These are phyloP conservation scores for Dryobota labecula DNA, from an alignment of 2,888 invertebrate species.

Conservation along the genomic window DNA sequence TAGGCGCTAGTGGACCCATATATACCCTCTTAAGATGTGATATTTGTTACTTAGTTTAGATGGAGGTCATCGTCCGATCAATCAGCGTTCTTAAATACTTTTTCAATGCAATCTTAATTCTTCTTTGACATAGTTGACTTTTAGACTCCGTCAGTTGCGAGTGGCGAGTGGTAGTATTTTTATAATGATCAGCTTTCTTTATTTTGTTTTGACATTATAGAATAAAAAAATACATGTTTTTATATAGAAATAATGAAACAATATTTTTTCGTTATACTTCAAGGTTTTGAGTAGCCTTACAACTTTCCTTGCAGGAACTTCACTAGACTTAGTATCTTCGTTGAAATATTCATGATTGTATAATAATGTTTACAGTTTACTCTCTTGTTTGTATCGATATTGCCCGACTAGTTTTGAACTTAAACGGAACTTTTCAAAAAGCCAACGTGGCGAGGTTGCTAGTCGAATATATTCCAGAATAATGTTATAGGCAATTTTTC, in stretches of 20 bases:
- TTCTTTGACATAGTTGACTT: background rate
- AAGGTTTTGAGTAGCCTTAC: background rate
- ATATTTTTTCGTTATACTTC: background rate
- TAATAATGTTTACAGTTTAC: background rate
- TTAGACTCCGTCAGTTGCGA: background rate
- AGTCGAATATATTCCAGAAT: slow-evolving; percentile 9
- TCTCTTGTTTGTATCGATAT: background rate
- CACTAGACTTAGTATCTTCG: background rate
- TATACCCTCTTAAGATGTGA: no score
- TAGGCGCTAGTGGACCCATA: no score
- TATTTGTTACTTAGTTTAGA: background rate
- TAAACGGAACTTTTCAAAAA: background rate
- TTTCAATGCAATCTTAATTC: background rate
- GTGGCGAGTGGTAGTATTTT: background rate
- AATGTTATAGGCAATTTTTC: background rate
- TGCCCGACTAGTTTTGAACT: background rate
- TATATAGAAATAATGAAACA: background rate
- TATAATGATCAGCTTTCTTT: background rate
- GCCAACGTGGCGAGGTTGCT: no score
- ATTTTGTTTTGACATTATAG: background rate
- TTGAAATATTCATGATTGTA: slow-evolving; percentile 6
- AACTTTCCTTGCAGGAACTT: background rate
- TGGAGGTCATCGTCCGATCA: background rate
- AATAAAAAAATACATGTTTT: background rate
- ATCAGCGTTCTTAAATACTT: no score